Evolutionary conservation across 2,888 invertebrate species (phyloP).

Genomic region (Zygothrica quintamaculata): DNA sequence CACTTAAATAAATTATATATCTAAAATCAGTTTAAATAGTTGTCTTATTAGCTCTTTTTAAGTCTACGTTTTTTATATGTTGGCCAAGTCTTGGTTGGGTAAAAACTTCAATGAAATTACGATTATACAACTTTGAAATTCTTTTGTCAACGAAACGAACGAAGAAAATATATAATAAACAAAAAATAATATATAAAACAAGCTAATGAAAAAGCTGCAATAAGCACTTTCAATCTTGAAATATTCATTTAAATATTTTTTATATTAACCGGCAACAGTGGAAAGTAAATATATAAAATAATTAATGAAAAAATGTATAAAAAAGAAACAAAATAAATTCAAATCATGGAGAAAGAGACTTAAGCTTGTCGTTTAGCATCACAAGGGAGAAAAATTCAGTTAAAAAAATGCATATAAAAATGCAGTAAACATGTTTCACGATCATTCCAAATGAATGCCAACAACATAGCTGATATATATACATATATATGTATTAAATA

Average conservation of each 20-base stretch:
- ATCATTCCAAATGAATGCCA: slow-evolving; percentile 56
- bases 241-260: slow-evolving; percentile 5
- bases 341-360: slow-evolving; percentile 16
- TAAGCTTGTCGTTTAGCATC: slow-evolving; percentile 15
- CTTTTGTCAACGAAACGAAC: slow-evolving; percentile 32
- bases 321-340: slow-evolving; percentile 23
- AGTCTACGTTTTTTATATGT: neutral
- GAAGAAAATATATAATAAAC: slow-evolving; percentile 13
- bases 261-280: slow-evolving; percentile 21
- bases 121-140: slow-evolving; percentile 53
- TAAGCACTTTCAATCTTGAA: slow-evolving; percentile 52
- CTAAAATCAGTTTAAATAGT: too few relatives aligned
- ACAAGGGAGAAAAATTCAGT: slow-evolving; percentile 33
- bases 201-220: slow-evolving; percentile 49
- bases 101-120: slow-evolving; percentile 49
- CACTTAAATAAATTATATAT: too few relatives aligned
- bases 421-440: slow-evolving; percentile 55
- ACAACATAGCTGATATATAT: slow-evolving; percentile 37
- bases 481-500: slow-evolving; percentile 27
- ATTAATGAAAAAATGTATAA: slow-evolving; percentile 36
- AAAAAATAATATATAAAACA: too few relatives aligned
- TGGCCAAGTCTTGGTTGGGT: too few relatives aligned
- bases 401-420: slow-evolving; percentile 51
- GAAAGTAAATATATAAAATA: slow-evolving; percentile 32
- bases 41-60: neutral